Base-by-base conservation (phyloP, 2,888 invertebrate genomes). In the Galerucella calmariensis region DNA sequence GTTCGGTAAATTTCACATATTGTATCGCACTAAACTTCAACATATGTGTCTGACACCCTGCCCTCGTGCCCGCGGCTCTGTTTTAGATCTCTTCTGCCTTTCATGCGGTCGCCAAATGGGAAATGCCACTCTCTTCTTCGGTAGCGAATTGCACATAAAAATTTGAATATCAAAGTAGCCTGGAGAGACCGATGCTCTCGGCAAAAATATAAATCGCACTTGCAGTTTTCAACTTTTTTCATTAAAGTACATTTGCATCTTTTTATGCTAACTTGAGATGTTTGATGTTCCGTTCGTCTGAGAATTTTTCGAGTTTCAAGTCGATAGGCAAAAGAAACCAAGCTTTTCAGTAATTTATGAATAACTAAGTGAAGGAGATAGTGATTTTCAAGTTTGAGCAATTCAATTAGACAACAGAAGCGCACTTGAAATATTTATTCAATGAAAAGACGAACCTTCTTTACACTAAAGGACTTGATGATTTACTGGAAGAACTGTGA, bases 141-240 rank as follows among this genome's bases (percentile, higher is more conserved):
- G 61, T 61, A 46, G 61, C 66, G 53, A 41, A 67, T 67, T 70
- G 58, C 63, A 71, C 72, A 76, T 76, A 77, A 79, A 77, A 78
- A 79, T 79, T 77, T 79, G 75, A 79, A 79, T 79, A 79, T 77
- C 79, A 79, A 79, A 79, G 77, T 74, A 72, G 77, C 46, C 69
- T 35, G 56, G 20, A 44, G 70, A 67, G 71, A 72, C 27, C 67
- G 72, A 48, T 66, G 53, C 48, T 69, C 68, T n/a, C n/a, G 76
- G 59, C 70, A 74, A 70, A 77, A 75, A 73, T 75, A 78, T 78
- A 78, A 77, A 78, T 78, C 69, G 76, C 74, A 53, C 74, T 75
- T 72, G 70, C 69, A 74, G 72, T 74, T 77, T 75, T 61, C 73
- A 77, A 77, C 77, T 77, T 75, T 75, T 77, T 75, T 77, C 75